Percentiles rank a stretch among this genome's conserved stretches.
These are phyloP conservation scores for Gouania willdenowi DNA, from an alignment of 2,797 vertebrate species.

Conservation along the genomic window DNA sequence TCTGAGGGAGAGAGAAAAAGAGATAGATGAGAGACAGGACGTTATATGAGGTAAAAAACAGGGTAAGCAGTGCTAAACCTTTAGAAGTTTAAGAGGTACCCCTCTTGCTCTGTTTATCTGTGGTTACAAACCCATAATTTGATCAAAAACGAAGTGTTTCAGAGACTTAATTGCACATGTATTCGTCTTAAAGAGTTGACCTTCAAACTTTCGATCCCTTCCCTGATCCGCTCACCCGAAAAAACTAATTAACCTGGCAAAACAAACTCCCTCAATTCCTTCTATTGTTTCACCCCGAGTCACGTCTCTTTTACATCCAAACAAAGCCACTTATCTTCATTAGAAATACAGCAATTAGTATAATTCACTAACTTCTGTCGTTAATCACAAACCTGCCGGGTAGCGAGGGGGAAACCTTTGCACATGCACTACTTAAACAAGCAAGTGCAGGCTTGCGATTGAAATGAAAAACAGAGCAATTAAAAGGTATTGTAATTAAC, in stretches of 20 bases:
- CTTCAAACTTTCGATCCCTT: slow-evolving; percentile 24
- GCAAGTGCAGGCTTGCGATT: slow-evolving; percentile 18
- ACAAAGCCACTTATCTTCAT: slow-evolving; percentile 65
- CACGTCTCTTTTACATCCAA: slow-evolving; percentile 10
- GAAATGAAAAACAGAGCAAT: slow-evolving; percentile 62
- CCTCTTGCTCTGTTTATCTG: too few relatives aligned
- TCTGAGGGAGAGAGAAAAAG: slow-evolving; percentile 40
- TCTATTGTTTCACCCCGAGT: slow-evolving; percentile 6
- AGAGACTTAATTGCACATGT: too few relatives aligned
- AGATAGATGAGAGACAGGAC: too few relatives aligned
- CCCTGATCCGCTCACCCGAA: slow-evolving; percentile 2
- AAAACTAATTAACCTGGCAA: slow-evolving; percentile 50
- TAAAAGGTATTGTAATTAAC: slow-evolving; percentile 68
- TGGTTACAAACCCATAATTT: not conserved
- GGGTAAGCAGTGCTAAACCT: too few relatives aligned
- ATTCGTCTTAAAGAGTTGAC: slow-evolving; percentile 15
- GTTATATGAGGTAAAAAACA: too few relatives aligned
- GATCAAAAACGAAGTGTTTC: not conserved
- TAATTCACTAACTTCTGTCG: slow-evolving; percentile 68
- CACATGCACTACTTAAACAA: slow-evolving; percentile 19
- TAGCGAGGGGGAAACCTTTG: slow-evolving; percentile 60
- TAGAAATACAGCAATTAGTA: slow-evolving; percentile 72
- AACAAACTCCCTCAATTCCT: slow-evolving; percentile 36
- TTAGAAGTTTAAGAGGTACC: too few relatives aligned
- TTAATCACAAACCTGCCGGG: slow-evolving; percentile 68